phyloP scores from a whole-genome alignment of 2,888 invertebrate genomes.

The Blastobasis lacticolella region DNA sequence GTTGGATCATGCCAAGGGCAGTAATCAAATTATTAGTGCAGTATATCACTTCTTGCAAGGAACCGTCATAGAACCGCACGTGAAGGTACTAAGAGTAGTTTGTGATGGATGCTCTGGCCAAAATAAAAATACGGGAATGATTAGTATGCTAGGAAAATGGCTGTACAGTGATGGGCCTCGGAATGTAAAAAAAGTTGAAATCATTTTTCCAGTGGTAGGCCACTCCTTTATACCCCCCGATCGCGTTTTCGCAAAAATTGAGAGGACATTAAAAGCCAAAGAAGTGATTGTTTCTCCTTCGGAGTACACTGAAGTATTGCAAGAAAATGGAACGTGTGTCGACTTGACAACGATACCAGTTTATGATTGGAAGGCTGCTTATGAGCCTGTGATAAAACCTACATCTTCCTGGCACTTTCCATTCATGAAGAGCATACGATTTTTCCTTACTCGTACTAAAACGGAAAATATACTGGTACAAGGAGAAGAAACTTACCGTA shows the following conservation, averaged over 20 bases:
- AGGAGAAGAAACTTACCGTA: not conserved
- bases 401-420: slow-evolving; percentile 8
- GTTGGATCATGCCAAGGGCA: not conserved
- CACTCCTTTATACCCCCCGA: slow-evolving; percentile 2
- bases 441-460: slow-evolving; percentile 1
- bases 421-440: slow-evolving; percentile 4
- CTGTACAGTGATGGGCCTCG: slow-evolving; percentile 7
- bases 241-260: slow-evolving; percentile 8
- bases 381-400: slow-evolving; percentile 4
- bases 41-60: slow-evolving; percentile 1
- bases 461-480: not conserved
- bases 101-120: slow-evolving; percentile 6
- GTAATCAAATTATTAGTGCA: slow-evolving; percentile 2
- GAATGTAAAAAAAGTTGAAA: slow-evolving; percentile 5
- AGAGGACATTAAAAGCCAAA: slow-evolving; percentile 9
- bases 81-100: slow-evolving; percentile 2
- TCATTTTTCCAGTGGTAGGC: slow-evolving; percentile 3
- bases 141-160: slow-evolving; percentile 6
- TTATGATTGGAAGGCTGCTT: slow-evolving; percentile 8
- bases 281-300: slow-evolving; percentile 10
- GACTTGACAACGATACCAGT: slow-evolving; percentile 5
- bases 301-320: slow-evolving; percentile 5
- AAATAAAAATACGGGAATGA: slow-evolving; percentile 5
- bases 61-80: not conserved
- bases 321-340: slow-evolving; percentile 3